These are phyloP conservation scores for Polypedilum vanderplanki DNA, from an alignment of 1,140 invertebrate species.

Conservation along the genomic window DNA sequence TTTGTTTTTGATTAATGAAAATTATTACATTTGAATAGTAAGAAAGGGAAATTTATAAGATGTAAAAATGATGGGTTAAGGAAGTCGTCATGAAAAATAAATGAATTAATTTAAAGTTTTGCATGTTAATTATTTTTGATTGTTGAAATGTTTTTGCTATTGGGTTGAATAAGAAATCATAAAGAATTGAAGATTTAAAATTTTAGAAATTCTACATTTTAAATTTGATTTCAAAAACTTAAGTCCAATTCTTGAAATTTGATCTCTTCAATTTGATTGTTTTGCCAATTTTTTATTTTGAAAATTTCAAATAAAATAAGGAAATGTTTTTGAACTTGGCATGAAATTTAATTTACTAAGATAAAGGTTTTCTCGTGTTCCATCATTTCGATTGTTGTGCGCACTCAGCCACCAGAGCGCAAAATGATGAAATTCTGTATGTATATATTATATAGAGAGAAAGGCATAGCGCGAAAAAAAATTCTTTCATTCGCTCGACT, in stretches of 20 bases:
- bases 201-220: too few species aligned
- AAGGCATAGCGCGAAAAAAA: neutral
- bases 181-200: neutral
- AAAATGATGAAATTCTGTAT: neutral
- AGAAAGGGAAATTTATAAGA: too few species aligned
- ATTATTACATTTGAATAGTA: too few species aligned
- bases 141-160: neutral
- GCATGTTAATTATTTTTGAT: neutral
- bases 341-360: neutral
- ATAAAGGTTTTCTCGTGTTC: neutral
- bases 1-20: conserved; percentile 8
- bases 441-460: too few species aligned
- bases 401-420: conserved; percentile 4
- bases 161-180: neutral
- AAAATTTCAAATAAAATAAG: neutral
- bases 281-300: neutral
- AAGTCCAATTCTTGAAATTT: too few species aligned
- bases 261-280: too few species aligned
- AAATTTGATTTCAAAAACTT: too few species aligned
- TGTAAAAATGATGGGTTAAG: too few species aligned
- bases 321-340: neutral
- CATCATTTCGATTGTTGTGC: neutral
- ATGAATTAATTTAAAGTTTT: too few species aligned
- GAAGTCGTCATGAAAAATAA: too few species aligned
- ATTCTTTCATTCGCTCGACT: neutral